Conservation (phyloP, 2,113 vertebrate species). For the Lophura nycthemera region DNA sequence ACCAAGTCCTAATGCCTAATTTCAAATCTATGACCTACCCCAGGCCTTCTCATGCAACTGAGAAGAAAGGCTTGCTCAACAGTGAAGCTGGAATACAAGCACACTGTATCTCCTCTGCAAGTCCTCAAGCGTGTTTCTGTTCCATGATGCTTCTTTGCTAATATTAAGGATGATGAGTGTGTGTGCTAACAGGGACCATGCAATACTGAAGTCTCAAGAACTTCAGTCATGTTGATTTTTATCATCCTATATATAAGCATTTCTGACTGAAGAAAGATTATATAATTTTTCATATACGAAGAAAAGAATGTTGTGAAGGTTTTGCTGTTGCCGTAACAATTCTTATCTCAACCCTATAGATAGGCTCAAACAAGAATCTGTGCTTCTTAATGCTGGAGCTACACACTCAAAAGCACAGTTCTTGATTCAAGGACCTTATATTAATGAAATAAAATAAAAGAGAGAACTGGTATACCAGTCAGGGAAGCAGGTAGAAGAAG, state of each 20-base stretch:
- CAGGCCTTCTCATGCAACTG: accelerated
- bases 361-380: background rate
- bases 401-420: background rate
- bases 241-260: accelerated
- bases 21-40: background rate
- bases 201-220: background rate
- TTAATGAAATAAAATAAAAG: background rate
- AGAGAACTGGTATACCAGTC: background rate
- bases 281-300: background rate
- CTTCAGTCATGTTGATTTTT: background rate
- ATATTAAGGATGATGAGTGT: background rate
- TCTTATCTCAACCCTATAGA: background rate
- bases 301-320: background rate
- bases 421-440: background rate
- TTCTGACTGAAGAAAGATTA: background rate
- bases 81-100: background rate
- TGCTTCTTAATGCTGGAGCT: background rate
- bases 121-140: background rate
- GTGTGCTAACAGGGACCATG: background rate
- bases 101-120: background rate
- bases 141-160: background rate
- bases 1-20: background rate
- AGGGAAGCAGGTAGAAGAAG: background rate
- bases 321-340: background rate
- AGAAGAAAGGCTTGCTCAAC: background rate